Percentiles rank a stretch among this genome's conserved stretches.
phyloP scores from a whole-genome alignment of 2,888 invertebrate species.

The Cerceris ruficornis region DNA sequence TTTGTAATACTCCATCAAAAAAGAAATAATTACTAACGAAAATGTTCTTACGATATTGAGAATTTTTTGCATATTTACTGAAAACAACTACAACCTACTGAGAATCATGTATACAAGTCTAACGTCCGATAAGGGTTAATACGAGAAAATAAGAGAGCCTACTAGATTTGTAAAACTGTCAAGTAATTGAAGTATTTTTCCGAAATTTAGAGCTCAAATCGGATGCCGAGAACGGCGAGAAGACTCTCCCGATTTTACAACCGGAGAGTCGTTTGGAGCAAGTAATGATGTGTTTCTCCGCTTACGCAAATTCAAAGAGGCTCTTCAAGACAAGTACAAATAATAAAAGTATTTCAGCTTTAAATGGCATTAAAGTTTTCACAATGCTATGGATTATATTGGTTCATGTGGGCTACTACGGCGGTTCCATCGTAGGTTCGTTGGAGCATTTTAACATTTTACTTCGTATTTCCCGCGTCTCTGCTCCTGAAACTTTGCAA shows the following conservation, averaged over 20 bases:
- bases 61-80: no score
- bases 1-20: no score
- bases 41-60: no score
- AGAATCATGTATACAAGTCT: no score
- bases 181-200: background rate
- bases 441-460: background rate
- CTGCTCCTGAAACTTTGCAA: no score
- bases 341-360: slow-evolving; percentile 76
- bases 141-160: no score
- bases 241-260: background rate
- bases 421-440: slow-evolving; percentile 77
- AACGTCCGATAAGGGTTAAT: no score
- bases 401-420: slow-evolving; percentile 82
- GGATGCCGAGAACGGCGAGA: background rate
- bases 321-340: slow-evolving; percentile 79
- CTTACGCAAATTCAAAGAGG: slow-evolving; percentile 81
- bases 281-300: slow-evolving; percentile 82
- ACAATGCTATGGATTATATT: slow-evolving; percentile 84
- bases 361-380: slow-evolving; percentile 83
- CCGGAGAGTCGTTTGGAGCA: slow-evolving; percentile 61
- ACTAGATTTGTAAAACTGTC: no score
- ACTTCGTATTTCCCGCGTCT: no score
- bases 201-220: background rate
- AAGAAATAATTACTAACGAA: no score
- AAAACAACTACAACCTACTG: no score